phyloP scores from a whole-genome alignment of 2,797 vertebrate species.

The Malacoctenus gilli region DNA sequence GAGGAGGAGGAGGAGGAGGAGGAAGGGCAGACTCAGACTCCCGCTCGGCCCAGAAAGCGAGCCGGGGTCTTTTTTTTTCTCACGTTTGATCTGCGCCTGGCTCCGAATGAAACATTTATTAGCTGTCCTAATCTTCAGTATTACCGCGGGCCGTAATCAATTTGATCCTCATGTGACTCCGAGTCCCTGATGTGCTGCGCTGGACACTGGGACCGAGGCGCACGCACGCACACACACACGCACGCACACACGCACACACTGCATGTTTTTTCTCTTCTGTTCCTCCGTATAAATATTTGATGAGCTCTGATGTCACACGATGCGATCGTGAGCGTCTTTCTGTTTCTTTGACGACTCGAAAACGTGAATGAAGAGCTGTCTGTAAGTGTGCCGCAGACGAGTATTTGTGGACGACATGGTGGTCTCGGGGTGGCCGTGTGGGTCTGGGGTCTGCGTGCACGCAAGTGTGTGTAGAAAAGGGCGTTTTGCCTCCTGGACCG shows the following conservation, averaged over 20 bases:
- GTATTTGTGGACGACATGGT: background rate
- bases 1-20: constrained; percentile 14
- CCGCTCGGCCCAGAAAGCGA: constrained; percentile 38
- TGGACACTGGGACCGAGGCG: constrained; percentile 33
- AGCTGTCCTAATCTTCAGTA: constrained; percentile 65
- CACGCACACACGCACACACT: constrained; percentile 21
- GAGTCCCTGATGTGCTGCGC: constrained; percentile 55
- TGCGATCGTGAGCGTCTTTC: constrained; percentile 23
- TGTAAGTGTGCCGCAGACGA: background rate
- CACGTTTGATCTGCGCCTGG: constrained; percentile 60
- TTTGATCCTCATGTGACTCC: constrained; percentile 61
- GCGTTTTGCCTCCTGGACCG: no score
- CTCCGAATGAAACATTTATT: constrained; percentile 76
- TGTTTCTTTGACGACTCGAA: constrained; percentile 27
- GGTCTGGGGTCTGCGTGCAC: background rate
- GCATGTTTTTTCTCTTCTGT: constrained; percentile 41
- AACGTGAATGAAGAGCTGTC: background rate
- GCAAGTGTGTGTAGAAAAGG: constrained; percentile 20
- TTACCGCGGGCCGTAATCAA: constrained; percentile 60
- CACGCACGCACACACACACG: constrained; percentile 16
- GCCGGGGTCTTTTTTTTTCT: constrained; percentile 55
- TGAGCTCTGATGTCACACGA: constrained; percentile 47
- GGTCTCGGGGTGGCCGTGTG: background rate
- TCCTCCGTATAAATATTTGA: constrained; percentile 63
- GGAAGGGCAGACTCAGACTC: constrained; percentile 29